Evolutionary conservation across 2,113 vertebrate genomes (phyloP).

Genomic region (Baryphthengus martii): DNA sequence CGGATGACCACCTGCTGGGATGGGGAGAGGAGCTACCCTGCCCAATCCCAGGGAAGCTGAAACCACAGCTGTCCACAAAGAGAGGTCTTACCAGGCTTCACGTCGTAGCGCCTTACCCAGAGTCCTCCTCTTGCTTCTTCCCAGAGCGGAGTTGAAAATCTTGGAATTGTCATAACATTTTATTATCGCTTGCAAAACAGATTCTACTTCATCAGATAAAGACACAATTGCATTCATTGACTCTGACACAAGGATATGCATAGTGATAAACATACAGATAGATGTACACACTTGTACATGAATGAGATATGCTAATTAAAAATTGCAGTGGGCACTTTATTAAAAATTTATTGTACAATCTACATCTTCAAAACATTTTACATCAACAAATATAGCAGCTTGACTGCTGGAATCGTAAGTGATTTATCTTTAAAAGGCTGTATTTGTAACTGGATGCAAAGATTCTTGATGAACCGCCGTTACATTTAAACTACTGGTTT

Average conservation of each 20-base stretch:
- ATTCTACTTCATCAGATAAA: slow-evolving; percentile 72
- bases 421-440: slow-evolving; percentile 73
- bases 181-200: slow-evolving; percentile 74
- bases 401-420: slow-evolving; percentile 66
- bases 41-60: not conserved
- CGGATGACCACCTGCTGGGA: not conserved
- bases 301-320: slow-evolving; percentile 79
- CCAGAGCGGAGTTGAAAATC: slow-evolving; percentile 64
- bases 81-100: slow-evolving; percentile 45
- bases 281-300: slow-evolving; percentile 68
- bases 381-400: slow-evolving; percentile 72
- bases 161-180: slow-evolving; percentile 70
- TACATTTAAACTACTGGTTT: slow-evolving; percentile 63
- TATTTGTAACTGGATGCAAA: slow-evolving; percentile 67
- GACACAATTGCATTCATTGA: slow-evolving; percentile 76
- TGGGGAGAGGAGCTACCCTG: not conserved
- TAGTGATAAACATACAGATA: slow-evolving; percentile 71
- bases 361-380: slow-evolving; percentile 74
- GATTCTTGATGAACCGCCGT: slow-evolving; percentile 64
- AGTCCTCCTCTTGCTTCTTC: slow-evolving; percentile 56
- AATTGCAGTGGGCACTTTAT: slow-evolving; percentile 76
- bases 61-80: slow-evolving; percentile 32
- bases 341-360: slow-evolving; percentile 80
- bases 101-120: not conserved
- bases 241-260: slow-evolving; percentile 70